A percentile compares a stretch with the other conserved stretches of the same genome.
phyloP scores from a whole-genome alignment of 2,113 vertebrate species.

The Pseudorasbora parva region DNA sequence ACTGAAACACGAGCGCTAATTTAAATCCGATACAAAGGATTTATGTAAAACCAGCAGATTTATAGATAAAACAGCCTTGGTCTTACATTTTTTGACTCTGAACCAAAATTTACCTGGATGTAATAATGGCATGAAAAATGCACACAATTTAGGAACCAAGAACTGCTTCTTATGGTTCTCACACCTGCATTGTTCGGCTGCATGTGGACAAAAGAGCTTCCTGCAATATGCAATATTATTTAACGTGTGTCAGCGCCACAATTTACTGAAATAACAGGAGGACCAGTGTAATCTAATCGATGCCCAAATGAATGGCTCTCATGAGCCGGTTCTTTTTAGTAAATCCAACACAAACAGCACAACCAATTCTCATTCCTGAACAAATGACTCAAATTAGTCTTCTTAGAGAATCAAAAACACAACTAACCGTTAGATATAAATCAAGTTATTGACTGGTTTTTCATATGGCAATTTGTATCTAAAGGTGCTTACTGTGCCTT shows the following conservation, averaged over 20 bases:
- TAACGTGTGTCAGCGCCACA: no score
- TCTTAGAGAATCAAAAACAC: background rate
- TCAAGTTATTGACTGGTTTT: no score
- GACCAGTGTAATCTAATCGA: background rate
- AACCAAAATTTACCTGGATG: background rate
- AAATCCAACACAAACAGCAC: background rate
- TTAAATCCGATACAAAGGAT: conserved; percentile 32
- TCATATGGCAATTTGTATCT: no score
- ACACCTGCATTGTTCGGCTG: background rate
- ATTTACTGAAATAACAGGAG: background rate
- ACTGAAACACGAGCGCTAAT: conserved; percentile 26
- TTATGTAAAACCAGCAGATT: conserved; percentile 38
- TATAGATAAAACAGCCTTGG: conserved; percentile 4
- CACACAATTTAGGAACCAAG: background rate
- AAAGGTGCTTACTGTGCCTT: no score
- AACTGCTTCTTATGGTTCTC: background rate
- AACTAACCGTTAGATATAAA: no score
- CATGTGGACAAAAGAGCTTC: background rate
- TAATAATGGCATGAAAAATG: background rate
- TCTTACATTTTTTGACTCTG: background rate
- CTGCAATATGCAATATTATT: no score
- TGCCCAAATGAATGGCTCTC: background rate
- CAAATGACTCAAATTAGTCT: background rate
- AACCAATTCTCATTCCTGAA: background rate
- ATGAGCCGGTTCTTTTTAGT: background rate